Percentiles rank a stretch among this genome's conserved stretches.
phyloP scores from a whole-genome alignment of 2,113 vertebrate species.

The Colaptes auratus region DNA sequence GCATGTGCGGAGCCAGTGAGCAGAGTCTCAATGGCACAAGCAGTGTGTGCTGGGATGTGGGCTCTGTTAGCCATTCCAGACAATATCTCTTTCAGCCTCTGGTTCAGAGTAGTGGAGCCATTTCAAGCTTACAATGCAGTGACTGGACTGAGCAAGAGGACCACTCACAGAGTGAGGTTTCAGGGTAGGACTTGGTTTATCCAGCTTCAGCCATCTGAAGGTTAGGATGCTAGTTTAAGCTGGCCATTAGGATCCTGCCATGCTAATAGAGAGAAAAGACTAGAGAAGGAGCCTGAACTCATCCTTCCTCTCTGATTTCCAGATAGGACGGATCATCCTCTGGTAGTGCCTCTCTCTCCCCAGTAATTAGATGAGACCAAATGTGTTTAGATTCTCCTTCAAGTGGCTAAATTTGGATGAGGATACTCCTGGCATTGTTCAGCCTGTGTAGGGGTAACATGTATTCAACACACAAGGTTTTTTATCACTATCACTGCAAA shows the following conservation, averaged over 20 bases:
- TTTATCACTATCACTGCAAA: background rate
- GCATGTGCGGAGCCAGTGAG: background rate
- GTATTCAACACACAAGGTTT: background rate
- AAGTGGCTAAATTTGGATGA: background rate
- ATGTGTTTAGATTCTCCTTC: background rate
- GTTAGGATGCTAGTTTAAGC: background rate
- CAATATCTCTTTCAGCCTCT: background rate
- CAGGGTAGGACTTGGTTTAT: background rate
- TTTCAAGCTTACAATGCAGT: background rate
- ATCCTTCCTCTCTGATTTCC: background rate
- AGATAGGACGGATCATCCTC: background rate
- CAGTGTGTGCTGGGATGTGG: background rate
- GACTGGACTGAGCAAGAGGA: background rate
- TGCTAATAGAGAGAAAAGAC: background rate
- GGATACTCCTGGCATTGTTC: background rate
- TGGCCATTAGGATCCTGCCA: fast-evolving
- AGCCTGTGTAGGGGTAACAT: background rate
- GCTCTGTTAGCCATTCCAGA: background rate
- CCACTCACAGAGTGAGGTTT: background rate
- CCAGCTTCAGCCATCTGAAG: background rate
- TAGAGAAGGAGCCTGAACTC: background rate
- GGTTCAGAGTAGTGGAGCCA: fast-evolving
- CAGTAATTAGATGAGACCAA: background rate
- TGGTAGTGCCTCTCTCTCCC: background rate
- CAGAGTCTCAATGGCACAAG: fast-evolving